Percentiles rank a stretch among this genome's conserved stretches.
phyloP scores from a whole-genome alignment of 2,797 vertebrate genomes.

The Xenentodon cancila region DNA sequence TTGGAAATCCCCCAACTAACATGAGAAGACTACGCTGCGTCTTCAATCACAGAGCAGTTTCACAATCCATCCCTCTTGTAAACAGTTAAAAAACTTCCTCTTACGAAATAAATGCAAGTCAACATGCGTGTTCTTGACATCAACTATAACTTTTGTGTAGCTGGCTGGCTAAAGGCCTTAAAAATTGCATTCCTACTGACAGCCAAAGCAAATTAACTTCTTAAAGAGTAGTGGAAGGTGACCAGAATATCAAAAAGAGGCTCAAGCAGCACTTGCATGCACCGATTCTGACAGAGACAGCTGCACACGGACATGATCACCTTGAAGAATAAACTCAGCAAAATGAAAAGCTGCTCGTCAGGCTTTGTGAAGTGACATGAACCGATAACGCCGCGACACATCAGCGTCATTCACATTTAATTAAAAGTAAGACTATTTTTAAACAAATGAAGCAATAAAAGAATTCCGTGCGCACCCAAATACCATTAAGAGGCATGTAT shows the following conservation, averaged over 20 bases:
- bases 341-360: background rate
- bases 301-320: slow-evolving; percentile 25
- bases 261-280: slow-evolving; percentile 17
- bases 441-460: too few species aligned
- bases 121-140: background rate
- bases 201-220: slow-evolving; percentile 47
- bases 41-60: slow-evolving; percentile 17
- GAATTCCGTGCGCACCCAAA: too few species aligned
- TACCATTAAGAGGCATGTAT: too few species aligned
- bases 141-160: background rate
- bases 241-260: slow-evolving; percentile 70
- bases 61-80: background rate
- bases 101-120: background rate
- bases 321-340: slow-evolving; percentile 17
- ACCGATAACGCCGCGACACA: too few species aligned
- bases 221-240: slow-evolving; percentile 49
- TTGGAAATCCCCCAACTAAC: slow-evolving; percentile 56
- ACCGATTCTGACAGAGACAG: slow-evolving; percentile 2
- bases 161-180: slow-evolving; percentile 30
- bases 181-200: slow-evolving; percentile 51
- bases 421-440: too few species aligned
- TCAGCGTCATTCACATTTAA: too few species aligned
- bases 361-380: too few species aligned
- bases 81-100: background rate
- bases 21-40: background rate